Evolutionary conservation across 30 jellyfish, hydroid and myxozoan species (phyloP), one percentile per base, ranked within the genome.

Genomic region (Aurelia sp.): DNA sequence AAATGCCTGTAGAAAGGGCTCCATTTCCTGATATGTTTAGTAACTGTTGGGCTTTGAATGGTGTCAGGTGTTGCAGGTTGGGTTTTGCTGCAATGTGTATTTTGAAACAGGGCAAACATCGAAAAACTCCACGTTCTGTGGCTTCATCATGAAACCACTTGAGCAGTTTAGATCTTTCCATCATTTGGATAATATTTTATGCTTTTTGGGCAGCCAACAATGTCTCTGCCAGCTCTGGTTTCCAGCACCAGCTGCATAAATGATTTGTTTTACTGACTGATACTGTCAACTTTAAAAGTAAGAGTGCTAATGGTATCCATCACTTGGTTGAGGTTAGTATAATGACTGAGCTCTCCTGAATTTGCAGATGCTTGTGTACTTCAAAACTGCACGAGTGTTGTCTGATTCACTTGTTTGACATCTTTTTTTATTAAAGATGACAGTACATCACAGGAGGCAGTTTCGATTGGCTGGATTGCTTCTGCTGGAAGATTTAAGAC

Each of bases 71-170:
- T 19, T 15, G 11, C 2, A 65, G 50, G 21, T 21, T 62, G 13
- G 89, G 82, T 31, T 79, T 79, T 30, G 80, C 81, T 10, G 44
- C 70, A 11, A 65, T 31, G 57, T 79, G 69, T 2, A 79, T 30
- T 37, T 79, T 20, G 55, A 15, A 66, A 9, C 89, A 79, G 6
- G 89, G 82, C 19, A 62, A 35, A 65, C 91, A 81, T 52, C 84
- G 66, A 13, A 81, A 76, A 22, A 81, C 74, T 40, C 75, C 91
- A 23, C 59, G 1, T 41, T 66, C 75, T 37, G 86, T 8, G 18
- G 40, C 22, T 59, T 81, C 91, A 74, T 81, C 91, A 55, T 71
- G 53, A 41, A 82, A 82, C 92, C 78, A 82, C 37, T 82, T 60
- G 50, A 82, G 23, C 7, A 55, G 19, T 16, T 70, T 82, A 51